Conservation (phyloP, 2,113 vertebrate genomes). For the Takifugu bimaculatus region DNA sequence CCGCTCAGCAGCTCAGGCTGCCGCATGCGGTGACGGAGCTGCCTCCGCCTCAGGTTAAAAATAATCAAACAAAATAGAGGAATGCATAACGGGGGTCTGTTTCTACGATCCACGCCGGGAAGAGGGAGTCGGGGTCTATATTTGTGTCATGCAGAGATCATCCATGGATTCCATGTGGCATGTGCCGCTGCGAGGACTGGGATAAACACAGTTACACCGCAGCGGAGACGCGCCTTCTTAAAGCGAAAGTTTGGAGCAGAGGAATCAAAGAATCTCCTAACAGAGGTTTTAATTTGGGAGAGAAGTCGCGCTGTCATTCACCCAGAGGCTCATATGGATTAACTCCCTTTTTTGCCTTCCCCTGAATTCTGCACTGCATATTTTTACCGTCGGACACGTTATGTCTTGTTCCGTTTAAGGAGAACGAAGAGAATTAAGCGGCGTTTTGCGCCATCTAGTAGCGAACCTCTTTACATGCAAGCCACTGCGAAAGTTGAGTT, state of each 20-base stretch:
- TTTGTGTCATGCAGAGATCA: constrained; percentile 40
- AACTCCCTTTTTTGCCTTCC: neutral
- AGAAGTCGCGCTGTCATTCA: too few relatives aligned
- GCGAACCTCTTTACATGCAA: neutral
- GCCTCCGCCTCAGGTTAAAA: constrained; percentile 2
- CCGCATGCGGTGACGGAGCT: constrained; percentile 26
- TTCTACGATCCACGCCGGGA: neutral
- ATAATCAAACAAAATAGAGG: constrained; percentile 1
- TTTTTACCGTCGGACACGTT: constrained; percentile 35
- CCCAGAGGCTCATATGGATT: neutral
- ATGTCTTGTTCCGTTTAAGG: constrained; percentile 12
- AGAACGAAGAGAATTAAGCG: neutral
- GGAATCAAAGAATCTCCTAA: constrained; percentile 1
- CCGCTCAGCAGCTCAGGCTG: constrained; percentile 27
- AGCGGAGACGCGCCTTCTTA: constrained; percentile 76
- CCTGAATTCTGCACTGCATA: neutral
- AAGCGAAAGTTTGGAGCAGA: constrained; percentile 70
- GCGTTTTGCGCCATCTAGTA: constrained; percentile 49
- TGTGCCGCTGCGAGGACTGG: constrained; percentile 71
- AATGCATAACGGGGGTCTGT: constrained; percentile 8
- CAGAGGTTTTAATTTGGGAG: neutral
- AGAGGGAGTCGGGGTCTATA: neutral
- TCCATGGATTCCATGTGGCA: constrained; percentile 73
- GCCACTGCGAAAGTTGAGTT: too few relatives aligned
- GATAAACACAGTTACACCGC: constrained; percentile 64